Base-by-base conservation (phyloP, 2,797 vertebrate species). In the Bucorvus abyssinicus region DNA sequence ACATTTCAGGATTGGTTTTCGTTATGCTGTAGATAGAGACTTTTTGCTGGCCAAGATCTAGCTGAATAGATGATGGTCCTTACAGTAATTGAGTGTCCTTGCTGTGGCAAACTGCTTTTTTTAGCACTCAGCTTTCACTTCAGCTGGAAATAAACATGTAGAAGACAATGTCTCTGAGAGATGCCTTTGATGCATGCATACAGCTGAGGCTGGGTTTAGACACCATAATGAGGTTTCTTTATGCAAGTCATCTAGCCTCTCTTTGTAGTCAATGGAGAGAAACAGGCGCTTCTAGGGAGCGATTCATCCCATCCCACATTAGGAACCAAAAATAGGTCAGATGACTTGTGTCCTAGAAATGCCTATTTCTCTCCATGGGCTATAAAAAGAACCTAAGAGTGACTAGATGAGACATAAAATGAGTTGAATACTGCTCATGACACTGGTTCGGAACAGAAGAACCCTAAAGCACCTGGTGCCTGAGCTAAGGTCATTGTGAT, bases 341-440 rank as follows among this genome's bases (percentile, higher is more conserved):
- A 63, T 88, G 70, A 52, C 70, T 84, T 93, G 60, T 84, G 95
- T 93, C 88, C 91, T 84, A 81, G 85, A 96, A 96, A 82, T 79
- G 85, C 83, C 59, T 69, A 4, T 84, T 84, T 79, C 67, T 93
- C 63, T 61, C 83, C 30, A 5, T 30, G 50, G 32, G 45, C 80
- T 90, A 40, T 71, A 69, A 88, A 94, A 94, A 83, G 73, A 86
- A 69, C 16, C 24, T 61, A 30, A 17, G 57, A 89, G 26, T 69
- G 57, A 91, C 38, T 91, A 68, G 61, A 23, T 65, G 53, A 81
- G 73, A 69, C 22, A 52, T 49, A 50, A 84, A 94, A 55, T 47
- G 12, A 79, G 29, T 75, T 78, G 60, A 87, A 49, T 64, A 30
- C 36, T 91, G 36, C 32, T 49, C 45, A 10, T 64, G 53, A n/a